A percentile compares a stretch with the other conserved stretches of the same genome.
These are phyloP conservation scores for Empis livida DNA, from an alignment of 2,888 invertebrate species.

Conservation along the genomic window DNA sequence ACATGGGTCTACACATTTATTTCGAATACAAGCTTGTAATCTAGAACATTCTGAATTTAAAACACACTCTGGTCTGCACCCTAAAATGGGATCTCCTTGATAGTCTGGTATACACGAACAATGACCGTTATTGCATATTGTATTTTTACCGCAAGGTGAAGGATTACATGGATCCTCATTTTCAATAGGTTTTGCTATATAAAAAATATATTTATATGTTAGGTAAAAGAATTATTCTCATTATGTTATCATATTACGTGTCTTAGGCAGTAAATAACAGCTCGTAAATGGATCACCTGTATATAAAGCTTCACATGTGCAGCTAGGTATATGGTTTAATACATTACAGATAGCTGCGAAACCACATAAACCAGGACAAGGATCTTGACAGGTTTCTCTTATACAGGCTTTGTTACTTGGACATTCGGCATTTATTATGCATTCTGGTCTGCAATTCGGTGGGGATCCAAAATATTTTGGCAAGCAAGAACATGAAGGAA, in stretches of 20 bases:
- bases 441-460: conserved; percentile 68
- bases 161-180: conserved; percentile 53
- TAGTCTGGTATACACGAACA: conserved; percentile 68
- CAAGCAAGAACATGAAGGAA: conserved; percentile 66
- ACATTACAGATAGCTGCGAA: conserved; percentile 49
- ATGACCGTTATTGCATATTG: conserved; percentile 53
- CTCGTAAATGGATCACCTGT: conserved; percentile 56
- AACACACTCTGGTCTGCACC: conserved; percentile 70
- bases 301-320: conserved; percentile 55
- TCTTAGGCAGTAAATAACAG: conserved; percentile 32
- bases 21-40: conserved; percentile 64
- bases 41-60: conserved; percentile 70
- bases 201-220: neutral
- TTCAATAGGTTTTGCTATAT: conserved; percentile 28
- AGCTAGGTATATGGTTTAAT: conserved; percentile 60
- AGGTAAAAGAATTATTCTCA: neutral
- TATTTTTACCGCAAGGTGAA: conserved; percentile 72
- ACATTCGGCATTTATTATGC: conserved; percentile 59
- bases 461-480: conserved; percentile 63
- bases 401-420: conserved; percentile 62
- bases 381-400: conserved; percentile 61
- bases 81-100: conserved; percentile 61
- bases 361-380: conserved; percentile 69
- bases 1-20: conserved; percentile 70
- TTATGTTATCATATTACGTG: conserved; percentile 26